Conservation (phyloP, 1,140 invertebrate species). For the Plodia interpunctella region DNA sequence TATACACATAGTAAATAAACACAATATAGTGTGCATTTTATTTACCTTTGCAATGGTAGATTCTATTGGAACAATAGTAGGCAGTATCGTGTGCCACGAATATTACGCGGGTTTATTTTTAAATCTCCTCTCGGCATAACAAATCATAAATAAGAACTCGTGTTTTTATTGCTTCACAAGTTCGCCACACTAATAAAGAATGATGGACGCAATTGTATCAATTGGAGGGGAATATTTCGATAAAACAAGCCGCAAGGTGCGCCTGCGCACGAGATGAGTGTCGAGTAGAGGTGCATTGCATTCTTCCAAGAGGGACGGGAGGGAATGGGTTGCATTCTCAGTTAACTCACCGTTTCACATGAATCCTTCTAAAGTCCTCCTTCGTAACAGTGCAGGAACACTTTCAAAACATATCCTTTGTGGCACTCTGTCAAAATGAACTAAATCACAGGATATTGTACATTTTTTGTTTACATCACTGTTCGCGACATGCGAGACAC, state of each 20-base stretch:
- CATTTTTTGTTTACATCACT: slow-evolving; percentile 64
- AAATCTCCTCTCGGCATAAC: neutral
- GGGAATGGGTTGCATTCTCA: slow-evolving; percentile 58
- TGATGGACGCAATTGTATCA: slow-evolving; percentile 8
- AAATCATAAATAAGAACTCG: slow-evolving; percentile 1
- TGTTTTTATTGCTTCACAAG: neutral
- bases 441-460: slow-evolving; percentile 42
- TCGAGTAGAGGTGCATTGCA: slow-evolving; percentile 50
- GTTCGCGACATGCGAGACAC: slow-evolving; percentile 35
- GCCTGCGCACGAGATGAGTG: slow-evolving; percentile 35
- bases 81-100: neutral
- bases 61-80: neutral
- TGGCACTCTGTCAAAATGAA: slow-evolving; percentile 37
- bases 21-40: too few species aligned
- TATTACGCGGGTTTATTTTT: neutral
- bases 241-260: slow-evolving; percentile 52
- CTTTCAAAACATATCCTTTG: slow-evolving; percentile 48
- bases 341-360: slow-evolving; percentile 55
- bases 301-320: slow-evolving; percentile 65
- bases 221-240: slow-evolving; percentile 16
- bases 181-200: neutral
- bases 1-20: too few species aligned
- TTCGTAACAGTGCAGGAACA: slow-evolving; percentile 26
- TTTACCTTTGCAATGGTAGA: too few species aligned
- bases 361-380: slow-evolving; percentile 24